These are phyloP conservation scores for Mionectes macconnelli DNA, from an alignment of 2,113 vertebrate species.

Conservation along the genomic window DNA sequence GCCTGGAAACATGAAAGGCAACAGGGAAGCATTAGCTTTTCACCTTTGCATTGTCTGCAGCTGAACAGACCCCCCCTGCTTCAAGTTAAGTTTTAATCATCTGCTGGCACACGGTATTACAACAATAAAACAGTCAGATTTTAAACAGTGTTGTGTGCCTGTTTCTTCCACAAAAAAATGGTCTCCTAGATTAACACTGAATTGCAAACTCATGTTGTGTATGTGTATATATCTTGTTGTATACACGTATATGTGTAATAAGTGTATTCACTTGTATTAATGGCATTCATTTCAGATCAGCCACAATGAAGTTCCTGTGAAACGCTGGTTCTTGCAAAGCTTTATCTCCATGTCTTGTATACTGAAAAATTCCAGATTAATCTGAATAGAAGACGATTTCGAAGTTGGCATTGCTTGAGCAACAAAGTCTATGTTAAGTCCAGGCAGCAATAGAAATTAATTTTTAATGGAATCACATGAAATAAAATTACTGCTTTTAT, in stretches of 20 bases:
- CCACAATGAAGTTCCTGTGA: not conserved
- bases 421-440: not conserved
- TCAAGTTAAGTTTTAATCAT: not conserved
- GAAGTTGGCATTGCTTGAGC: not conserved
- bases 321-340: not conserved
- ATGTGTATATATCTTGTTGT: not conserved
- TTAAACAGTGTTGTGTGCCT: not conserved
- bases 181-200: not conserved
- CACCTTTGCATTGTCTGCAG: not conserved
- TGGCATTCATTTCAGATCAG: not conserved
- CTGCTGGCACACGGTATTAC: not conserved
- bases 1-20: not conserved
- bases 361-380: not conserved
- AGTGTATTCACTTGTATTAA: not conserved
- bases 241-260: not conserved
- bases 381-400: not conserved
- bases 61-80: not conserved
- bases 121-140: not conserved
- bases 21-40: not conserved
- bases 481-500: not conserved
- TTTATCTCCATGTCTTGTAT: not conserved
- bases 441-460: not conserved
- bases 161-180: not conserved
- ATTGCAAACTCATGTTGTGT: not conserved
- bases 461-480: not conserved